A percentile compares a stretch with the other conserved stretches of the same genome.
Conservation (phyloP, 2,113 vertebrate species). For the Zosterops hypoxanthus region DNA sequence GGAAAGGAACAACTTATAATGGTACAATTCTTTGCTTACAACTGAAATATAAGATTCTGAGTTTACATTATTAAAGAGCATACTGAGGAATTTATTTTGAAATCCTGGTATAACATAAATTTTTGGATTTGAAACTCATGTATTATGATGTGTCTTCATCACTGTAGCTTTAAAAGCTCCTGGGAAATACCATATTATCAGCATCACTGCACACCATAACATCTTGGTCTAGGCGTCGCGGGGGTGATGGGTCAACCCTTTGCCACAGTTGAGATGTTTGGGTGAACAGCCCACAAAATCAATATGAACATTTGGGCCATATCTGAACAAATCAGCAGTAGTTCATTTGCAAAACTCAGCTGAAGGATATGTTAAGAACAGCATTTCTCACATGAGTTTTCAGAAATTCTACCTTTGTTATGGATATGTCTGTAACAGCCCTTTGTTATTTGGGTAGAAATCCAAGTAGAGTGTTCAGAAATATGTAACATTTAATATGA, state of each 20-base stretch:
- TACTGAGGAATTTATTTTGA: neutral
- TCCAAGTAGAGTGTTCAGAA: constrained; percentile 17
- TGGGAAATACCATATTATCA: neutral
- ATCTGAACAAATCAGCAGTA: constrained; percentile 1
- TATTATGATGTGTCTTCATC: neutral
- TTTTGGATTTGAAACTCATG: neutral
- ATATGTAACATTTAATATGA: constrained; percentile 34
- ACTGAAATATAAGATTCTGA: neutral
- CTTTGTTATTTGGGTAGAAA: constrained; percentile 42
- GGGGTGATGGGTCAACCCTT: neutral
- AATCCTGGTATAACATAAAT: neutral
- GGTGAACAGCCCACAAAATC: neutral
- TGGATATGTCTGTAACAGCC: neutral
- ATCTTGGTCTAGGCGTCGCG: rapidly evolving
- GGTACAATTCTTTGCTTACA: neutral
- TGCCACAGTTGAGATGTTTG: neutral
- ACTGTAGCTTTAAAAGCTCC: neutral
- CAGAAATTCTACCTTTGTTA: constrained; percentile 44
- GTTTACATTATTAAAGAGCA: neutral
- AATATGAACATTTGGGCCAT: neutral
- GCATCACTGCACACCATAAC: neutral
- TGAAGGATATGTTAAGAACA: neutral
- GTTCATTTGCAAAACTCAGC: neutral
- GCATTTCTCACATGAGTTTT: constrained; percentile 33
- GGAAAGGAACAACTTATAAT: neutral